These are phyloP conservation scores for Sebastes hubbsi DNA, from an alignment of 2,797 vertebrate genomes.

Conservation along the genomic window DNA sequence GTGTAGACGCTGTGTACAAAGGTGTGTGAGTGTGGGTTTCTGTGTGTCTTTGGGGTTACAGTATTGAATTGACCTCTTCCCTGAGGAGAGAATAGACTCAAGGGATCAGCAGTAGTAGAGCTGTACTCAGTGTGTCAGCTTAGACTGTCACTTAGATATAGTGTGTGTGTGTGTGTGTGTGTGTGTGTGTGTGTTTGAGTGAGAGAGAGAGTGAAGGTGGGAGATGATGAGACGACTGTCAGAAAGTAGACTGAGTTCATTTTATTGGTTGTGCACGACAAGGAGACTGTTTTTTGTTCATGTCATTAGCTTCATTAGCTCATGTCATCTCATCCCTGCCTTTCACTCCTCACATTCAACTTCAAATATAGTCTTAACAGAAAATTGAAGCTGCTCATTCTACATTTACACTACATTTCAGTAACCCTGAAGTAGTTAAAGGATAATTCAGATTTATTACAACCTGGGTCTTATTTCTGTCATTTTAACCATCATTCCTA, in stretches of 20 bases:
- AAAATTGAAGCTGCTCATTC: constrained; percentile 66
- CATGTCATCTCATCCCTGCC: constrained; percentile 67
- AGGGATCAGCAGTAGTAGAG: constrained; percentile 76
- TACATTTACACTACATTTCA: constrained; percentile 47
- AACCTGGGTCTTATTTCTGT: constrained; percentile 41
- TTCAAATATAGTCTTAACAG: constrained; percentile 63
- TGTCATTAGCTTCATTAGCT: constrained; percentile 71
- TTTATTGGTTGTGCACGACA: constrained; percentile 56
- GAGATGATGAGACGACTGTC: constrained; percentile 13
- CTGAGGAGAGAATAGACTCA: constrained; percentile 78
- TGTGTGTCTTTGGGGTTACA: constrained; percentile 68
- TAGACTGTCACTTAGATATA: constrained; percentile 70
- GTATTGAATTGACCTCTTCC: constrained; percentile 82
- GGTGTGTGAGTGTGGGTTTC: constrained; percentile 51
- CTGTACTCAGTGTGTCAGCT: constrained; percentile 76
- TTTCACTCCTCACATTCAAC: constrained; percentile 61
- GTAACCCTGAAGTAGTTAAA: constrained; percentile 22
- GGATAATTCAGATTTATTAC: constrained; percentile 66
- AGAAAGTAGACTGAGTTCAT: constrained; percentile 34
- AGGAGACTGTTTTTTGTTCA: constrained; percentile 57
- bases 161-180: constrained; percentile 25
- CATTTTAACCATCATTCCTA: constrained; percentile 54
- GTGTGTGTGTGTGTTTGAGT: constrained; percentile 25
- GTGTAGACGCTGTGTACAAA: constrained; percentile 35
- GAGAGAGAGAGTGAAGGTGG: background rate